Base-by-base conservation (phyloP, 2,797 vertebrate species). In the Acanthiza pusilla region DNA sequence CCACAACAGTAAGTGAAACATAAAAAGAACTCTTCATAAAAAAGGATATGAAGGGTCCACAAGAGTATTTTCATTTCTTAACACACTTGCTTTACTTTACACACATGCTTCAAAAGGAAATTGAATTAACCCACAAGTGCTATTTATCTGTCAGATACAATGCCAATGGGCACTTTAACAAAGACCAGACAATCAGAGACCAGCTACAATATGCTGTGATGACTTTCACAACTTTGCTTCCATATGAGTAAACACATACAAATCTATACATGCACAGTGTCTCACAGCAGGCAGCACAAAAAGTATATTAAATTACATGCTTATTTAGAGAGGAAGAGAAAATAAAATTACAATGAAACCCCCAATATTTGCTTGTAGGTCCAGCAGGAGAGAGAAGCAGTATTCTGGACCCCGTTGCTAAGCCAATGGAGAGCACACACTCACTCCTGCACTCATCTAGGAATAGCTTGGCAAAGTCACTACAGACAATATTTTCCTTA, bases 21-120 rank as follows among this genome's bases (percentile, higher is more conserved):
- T 54, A 51, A 74, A 84, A 71, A 89, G 61, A 92, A 29, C 23
- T 71, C 67, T 54, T 40, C 25, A 78, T 81, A 91, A 87, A 89
- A 68, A 89, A 73, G 29, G 30, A 58, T 30, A 87, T 67, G 38
- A 82, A 95, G 42, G 66, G 43, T 76, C 30, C 75, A 93, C 51
- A 58, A 16, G 50, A 82, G 78, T 53, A 71, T 74, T 77, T 87
- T 82, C 57, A 87, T 55, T 95, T 82, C 61, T 74, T 53, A 89
- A 43, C 29, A 51, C 10, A 55, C 47, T 62, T 68, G 81, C 67
- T 91, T 87, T 76, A 72, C 6, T 3, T 76, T 85, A 91, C 27
- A 77, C 65, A 82, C 11, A 53, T n/a, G 42, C 58, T 95, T 90
- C 76, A 78, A 58, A 93, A 86, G 57, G 54, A 89, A 83, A 93